Evolutionary conservation across 1,140 invertebrate genomes (phyloP).

Genomic region (Brachionus manjavacas): DNA sequence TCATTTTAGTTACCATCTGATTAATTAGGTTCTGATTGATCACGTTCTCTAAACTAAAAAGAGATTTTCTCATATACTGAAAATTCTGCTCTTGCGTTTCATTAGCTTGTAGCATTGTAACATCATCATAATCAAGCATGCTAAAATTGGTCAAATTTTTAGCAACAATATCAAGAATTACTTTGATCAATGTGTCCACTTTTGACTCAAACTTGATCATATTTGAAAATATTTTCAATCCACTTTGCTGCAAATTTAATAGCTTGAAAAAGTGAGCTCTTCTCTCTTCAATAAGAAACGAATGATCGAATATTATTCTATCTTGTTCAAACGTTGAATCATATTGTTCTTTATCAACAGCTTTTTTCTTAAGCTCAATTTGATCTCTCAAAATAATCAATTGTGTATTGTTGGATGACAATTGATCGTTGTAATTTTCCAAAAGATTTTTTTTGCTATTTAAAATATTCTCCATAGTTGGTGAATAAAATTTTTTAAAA

Average conservation of each 20-base stretch:
- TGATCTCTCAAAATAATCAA: not conserved
- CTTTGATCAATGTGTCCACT: not conserved
- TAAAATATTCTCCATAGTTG: not conserved
- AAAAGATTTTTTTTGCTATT: not conserved
- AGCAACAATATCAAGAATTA: not conserved
- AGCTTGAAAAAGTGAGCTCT: not conserved
- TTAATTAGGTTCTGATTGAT: not conserved
- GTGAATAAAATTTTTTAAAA: not conserved
- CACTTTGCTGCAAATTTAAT: not conserved
- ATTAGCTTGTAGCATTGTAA: not conserved
- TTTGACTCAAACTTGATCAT: not conserved
- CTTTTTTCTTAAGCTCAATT: not conserved
- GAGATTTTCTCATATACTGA: not conserved
- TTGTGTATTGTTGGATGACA: not conserved
- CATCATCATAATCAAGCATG: not conserved
- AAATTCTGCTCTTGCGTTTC: not conserved
- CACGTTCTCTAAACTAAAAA: not conserved
- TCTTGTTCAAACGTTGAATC: not conserved
- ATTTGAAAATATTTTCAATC: not conserved
- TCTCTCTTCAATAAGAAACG: not conserved
- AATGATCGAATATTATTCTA: not conserved
- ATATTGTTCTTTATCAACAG: not conserved
- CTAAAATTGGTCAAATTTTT: not conserved
- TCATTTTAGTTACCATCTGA: not conserved
- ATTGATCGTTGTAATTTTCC: not conserved